A percentile compares a stretch with the other conserved stretches of the same genome.
Evolutionary conservation across 2,113 vertebrate species (phyloP).

Genomic region (Daubentonia madagascariensis): DNA sequence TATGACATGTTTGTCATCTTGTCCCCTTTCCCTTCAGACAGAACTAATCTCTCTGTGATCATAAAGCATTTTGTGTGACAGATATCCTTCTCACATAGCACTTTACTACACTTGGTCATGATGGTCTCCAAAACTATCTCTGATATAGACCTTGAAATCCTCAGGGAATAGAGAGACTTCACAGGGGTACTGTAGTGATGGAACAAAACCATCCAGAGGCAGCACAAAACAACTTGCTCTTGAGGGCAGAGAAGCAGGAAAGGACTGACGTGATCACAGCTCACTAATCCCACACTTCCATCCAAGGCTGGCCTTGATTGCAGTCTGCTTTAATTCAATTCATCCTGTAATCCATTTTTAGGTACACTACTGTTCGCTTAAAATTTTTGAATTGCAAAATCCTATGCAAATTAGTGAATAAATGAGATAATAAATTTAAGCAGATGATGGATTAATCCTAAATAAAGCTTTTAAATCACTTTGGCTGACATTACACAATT

Average conservation of each 20-base stretch:
- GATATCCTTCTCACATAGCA: not conserved
- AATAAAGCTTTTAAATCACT: conserved; percentile 64
- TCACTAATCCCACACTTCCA: not conserved
- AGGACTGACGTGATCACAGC: not conserved
- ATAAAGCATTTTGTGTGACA: not conserved
- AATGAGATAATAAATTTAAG: conserved; percentile 53
- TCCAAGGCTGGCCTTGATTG: not conserved
- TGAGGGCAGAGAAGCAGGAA: not conserved
- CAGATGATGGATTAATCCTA: conserved; percentile 41
- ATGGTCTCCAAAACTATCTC: not conserved
- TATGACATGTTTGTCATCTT: not conserved
- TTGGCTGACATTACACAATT: conserved; percentile 28
- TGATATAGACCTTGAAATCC: not conserved
- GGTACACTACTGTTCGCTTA: conserved; percentile 39
- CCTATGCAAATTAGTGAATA: conserved; percentile 56
- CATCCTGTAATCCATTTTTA: conserved; percentile 7
- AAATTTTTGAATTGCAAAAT: conserved; percentile 43
- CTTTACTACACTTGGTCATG: not conserved
- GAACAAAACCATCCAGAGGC: not conserved
- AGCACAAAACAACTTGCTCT: not conserved
- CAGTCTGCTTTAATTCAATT: conserved; percentile 48
- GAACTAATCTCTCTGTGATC: not conserved
- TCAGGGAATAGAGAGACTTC: not conserved
- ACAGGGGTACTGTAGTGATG: not conserved
- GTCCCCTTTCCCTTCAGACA: not conserved